Evolutionary conservation across 2,113 vertebrate species (phyloP), one percentile per base, ranked within the genome.

Genomic region (Mungos mungo): DNA sequence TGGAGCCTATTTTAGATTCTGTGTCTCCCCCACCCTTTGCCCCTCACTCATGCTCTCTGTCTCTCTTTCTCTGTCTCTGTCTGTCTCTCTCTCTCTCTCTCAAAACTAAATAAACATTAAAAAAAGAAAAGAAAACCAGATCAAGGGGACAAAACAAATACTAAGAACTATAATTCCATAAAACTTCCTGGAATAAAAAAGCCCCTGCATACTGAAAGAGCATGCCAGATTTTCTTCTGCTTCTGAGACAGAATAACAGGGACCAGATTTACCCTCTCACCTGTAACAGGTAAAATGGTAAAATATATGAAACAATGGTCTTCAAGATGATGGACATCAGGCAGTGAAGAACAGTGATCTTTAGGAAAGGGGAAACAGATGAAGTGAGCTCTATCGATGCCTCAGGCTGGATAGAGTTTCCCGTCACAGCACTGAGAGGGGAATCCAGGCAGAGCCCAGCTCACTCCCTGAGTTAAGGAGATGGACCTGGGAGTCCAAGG

Each of bases 111-210:
- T 60, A 60, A 60, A 60, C 57, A 60, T 60, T 8, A 23, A 23
- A 60, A 57, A 60, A 60, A 23, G 57, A 47, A 84, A 81, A 88
- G 23, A 96, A 94, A 84, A 80, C 4, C 41, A 89, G 27, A 81
- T 4, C 33, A 81, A 81, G 41, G 19, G 29, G 54, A 63, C 27
- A 88, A 96, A 97, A 84, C 7, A 85, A 95, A 95, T 66, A 74
- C 18, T 81, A 60, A 96, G 81, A 86, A 71, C 19, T 68, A 23
- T 35, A 74, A 74, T 68, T 90, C 65, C 66, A 85, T 57, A 85
- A 92, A 85, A 80, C 35, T 74, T 92, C 35, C 79, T 89, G 38
- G 33, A 93, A 72, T 35, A 54, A 81, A 96, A 74, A 41, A 11
- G 45, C 14, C 13, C 72, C 7, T 45, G 54, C 21, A 41, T 74